Conservation (phyloP, 1,140 invertebrate species). For the Calephelis nemesis region DNA sequence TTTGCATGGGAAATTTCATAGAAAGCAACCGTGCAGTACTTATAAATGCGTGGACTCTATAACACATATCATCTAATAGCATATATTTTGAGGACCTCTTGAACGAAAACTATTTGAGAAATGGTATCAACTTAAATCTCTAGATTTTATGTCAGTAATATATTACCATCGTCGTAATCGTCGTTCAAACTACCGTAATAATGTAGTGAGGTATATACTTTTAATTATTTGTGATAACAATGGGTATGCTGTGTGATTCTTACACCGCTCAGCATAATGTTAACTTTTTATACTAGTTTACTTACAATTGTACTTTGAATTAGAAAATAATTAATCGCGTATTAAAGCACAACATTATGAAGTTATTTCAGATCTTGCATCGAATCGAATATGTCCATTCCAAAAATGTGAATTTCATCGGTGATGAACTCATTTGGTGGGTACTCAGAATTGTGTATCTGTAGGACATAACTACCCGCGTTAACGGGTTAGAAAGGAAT, state of each 20-base stretch:
- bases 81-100: constrained; percentile 35
- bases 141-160: constrained; percentile 70
- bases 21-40: no score
- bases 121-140: constrained; percentile 69
- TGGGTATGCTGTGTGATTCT: constrained; percentile 57
- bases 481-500: no score
- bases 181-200: constrained; percentile 46
- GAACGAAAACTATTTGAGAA: constrained; percentile 61
- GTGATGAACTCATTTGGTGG: no score
- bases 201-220: constrained; percentile 57
- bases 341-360: no score
- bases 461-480: no score
- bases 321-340: no score
- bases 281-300: neutral
- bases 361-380: no score
- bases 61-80: neutral
- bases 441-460: no score
- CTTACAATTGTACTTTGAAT: no score
- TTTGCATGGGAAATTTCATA: no score
- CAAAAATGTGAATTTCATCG: no score
- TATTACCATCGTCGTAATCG: constrained; percentile 65
- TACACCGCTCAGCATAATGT: constrained; percentile 42
- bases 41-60: neutral
- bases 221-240: constrained; percentile 72
- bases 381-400: no score